Conservation (phyloP, 92 coral and sea anemone species). For the Epizoanthus ramosus region DNA sequence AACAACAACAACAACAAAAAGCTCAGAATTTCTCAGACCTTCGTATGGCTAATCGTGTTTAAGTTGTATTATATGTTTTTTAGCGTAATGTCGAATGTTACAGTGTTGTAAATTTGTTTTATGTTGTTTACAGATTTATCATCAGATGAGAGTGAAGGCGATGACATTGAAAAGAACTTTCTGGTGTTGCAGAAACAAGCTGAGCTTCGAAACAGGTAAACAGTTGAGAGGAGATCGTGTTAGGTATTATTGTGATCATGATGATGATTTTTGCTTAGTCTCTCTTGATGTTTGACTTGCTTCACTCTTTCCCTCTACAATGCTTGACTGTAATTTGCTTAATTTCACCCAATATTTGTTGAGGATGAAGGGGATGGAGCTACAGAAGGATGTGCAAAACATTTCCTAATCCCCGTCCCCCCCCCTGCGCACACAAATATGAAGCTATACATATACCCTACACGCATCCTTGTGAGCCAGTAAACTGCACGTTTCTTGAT, state of each 20-base stretch:
- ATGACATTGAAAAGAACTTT: conserved; percentile 72
- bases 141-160: conserved; percentile 79
- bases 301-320: no score
- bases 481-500: not conserved
- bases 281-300: no score
- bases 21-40: no score
- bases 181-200: conserved; percentile 77
- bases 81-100: not conserved
- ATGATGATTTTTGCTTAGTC: no score
- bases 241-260: not conserved
- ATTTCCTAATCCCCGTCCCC: no score
- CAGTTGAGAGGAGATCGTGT: not conserved
- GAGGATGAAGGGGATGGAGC: no score
- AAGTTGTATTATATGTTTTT: not conserved
- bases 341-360: no score
- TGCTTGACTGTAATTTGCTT: no score
- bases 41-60: no score
- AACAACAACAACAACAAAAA: no score
- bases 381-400: no score
- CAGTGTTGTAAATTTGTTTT: not conserved
- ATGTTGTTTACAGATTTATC: conserved; percentile 52
- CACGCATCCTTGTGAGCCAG: not conserved
- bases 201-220: conserved; percentile 81
- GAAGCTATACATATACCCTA: not conserved
- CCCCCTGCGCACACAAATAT: not conserved